Conservation (phyloP, 2,797 vertebrate genomes). For the Pangasius mekongensis region DNA sequence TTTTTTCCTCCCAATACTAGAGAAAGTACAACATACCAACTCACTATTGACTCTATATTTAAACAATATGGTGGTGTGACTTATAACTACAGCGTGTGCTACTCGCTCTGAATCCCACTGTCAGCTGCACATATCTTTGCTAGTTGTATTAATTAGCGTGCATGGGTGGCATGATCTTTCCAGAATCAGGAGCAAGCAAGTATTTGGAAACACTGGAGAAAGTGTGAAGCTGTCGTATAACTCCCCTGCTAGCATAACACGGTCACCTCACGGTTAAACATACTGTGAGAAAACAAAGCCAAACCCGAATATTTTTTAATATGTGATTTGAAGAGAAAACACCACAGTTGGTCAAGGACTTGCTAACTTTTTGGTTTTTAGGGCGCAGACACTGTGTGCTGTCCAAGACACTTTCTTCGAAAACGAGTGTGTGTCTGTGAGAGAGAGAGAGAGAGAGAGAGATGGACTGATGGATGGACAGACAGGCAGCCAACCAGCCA, state of each 20-base stretch:
- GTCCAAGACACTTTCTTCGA: background rate
- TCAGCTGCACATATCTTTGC: background rate
- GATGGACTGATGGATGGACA: slow-evolving; percentile 6
- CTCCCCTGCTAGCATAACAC: background rate
- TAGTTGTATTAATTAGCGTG: background rate
- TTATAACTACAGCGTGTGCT: background rate
- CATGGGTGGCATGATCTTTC: background rate
- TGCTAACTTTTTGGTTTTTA: background rate
- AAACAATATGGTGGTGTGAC: background rate
- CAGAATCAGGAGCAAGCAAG: background rate
- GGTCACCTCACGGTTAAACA: too few species aligned
- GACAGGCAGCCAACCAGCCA: background rate
- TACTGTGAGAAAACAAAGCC: background rate
- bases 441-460: background rate
- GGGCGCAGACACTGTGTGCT: background rate
- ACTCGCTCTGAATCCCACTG: background rate
- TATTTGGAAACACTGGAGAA: too few species aligned
- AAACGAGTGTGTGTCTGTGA: too few species aligned
- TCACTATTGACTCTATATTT: background rate
- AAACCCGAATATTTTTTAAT: background rate
- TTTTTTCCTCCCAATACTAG: background rate
- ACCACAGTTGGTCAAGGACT: background rate
- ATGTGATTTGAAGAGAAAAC: background rate
- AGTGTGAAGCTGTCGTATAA: background rate
- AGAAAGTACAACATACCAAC: background rate